Evolutionary conservation across 2,113 vertebrate species (phyloP).

Genomic region (Prinia subflava): DNA sequence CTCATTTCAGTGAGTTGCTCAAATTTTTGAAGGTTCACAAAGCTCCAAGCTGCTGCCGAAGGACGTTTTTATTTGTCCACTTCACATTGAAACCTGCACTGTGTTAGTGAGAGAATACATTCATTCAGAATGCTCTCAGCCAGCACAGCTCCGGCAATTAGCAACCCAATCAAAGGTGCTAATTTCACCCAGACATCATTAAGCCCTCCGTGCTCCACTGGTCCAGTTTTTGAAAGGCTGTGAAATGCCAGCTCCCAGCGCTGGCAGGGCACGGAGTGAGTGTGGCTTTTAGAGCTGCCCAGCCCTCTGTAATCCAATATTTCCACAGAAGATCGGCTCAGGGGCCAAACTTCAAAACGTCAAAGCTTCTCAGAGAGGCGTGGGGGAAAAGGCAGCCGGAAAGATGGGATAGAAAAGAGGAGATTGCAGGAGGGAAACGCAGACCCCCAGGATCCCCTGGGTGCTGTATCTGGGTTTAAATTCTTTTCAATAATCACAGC

Average conservation of each 20-base stretch:
- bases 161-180: neutral
- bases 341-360: neutral
- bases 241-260: neutral
- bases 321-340: neutral
- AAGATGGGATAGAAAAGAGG: neutral
- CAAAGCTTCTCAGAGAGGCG: neutral
- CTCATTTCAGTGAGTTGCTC: neutral
- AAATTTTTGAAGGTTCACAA: neutral
- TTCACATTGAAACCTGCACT: neutral
- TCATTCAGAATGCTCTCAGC: neutral
- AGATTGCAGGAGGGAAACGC: neutral
- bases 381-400: neutral
- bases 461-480: neutral
- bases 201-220: neutral
- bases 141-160: slow-evolving; percentile 1
- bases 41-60: neutral
- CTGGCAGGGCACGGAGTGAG: neutral
- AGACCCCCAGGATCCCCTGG: no score
- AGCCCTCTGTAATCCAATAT: neutral
- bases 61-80: neutral
- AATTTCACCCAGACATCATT: neutral
- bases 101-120: neutral
- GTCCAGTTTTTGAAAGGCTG: neutral
- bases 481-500: fast-evolving
- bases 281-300: neutral